phyloP scores from a whole-genome alignment of 2,888 invertebrate species.

The Troides aeacus region DNA sequence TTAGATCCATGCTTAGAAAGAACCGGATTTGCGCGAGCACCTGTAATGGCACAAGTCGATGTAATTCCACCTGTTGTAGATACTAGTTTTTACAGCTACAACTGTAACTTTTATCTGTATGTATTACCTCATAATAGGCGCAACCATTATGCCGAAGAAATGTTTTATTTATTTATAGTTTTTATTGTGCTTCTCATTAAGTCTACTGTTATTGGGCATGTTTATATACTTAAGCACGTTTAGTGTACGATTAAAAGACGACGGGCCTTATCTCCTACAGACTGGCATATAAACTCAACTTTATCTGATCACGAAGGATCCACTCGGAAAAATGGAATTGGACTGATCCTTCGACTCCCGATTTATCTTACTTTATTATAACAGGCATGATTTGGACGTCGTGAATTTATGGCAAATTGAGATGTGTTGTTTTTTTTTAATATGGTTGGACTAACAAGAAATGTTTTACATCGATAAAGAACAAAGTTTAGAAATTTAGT shows the following conservation, averaged over 20 bases:
- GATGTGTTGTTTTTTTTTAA: background rate
- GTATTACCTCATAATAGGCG: slow-evolving; percentile 40
- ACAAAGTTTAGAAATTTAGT: slow-evolving; percentile 42
- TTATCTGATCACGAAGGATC: slow-evolving; percentile 54
- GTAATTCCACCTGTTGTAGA: slow-evolving; percentile 62
- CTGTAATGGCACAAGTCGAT: slow-evolving; percentile 48
- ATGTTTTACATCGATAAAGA: slow-evolving; percentile 29
- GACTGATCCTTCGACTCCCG: slow-evolving; percentile 27
- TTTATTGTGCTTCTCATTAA: slow-evolving; percentile 26
- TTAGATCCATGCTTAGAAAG: slow-evolving; percentile 46
- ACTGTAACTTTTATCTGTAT: slow-evolving; percentile 43
- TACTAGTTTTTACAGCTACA: slow-evolving; percentile 63
- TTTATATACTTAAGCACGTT: slow-evolving; percentile 33
- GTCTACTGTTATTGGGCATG: no score
- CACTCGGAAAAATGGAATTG: slow-evolving; percentile 65
- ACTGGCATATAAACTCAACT: slow-evolving; percentile 59
- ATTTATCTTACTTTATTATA: slow-evolving; percentile 11
- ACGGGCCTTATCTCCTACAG: slow-evolving; percentile 49
- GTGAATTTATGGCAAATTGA: slow-evolving; percentile 6
- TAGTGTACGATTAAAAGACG: slow-evolving; percentile 64
- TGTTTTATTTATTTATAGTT: slow-evolving; percentile 36
- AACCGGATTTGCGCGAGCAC: slow-evolving; percentile 57
- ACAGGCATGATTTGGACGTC: background rate
- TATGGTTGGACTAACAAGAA: no score
- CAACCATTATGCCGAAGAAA: slow-evolving; percentile 37